phyloP scores from a whole-genome alignment of 2,888 invertebrate species.

The Chesias legatella region DNA sequence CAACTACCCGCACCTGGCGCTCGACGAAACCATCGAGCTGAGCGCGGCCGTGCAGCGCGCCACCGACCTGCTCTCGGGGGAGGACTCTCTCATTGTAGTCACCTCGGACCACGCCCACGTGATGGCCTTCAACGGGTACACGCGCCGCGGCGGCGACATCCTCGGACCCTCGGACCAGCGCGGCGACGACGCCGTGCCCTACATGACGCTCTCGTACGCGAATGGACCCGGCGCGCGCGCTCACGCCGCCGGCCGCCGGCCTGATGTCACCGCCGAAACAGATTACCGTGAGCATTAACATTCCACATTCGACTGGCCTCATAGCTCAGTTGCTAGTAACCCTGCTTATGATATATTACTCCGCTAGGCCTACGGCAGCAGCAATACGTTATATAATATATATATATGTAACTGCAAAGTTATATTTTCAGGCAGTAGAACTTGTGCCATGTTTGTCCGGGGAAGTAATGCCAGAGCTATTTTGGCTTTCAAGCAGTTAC shows the following conservation, averaged over 20 bases:
- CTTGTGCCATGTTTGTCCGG: too few species aligned
- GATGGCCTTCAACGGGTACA: conserved; percentile 85
- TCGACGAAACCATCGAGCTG: conserved; percentile 85
- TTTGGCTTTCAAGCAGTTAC: too few species aligned
- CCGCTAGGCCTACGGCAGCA: too few species aligned
- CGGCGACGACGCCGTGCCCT: conserved; percentile 69
- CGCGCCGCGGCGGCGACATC: conserved; percentile 65
- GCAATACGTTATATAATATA: too few species aligned
- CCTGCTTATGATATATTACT: too few species aligned
- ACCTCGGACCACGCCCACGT: conserved; percentile 89
- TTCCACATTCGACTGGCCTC: too few species aligned
- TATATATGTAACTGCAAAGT: too few species aligned
- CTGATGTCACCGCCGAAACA: conserved; percentile 58
- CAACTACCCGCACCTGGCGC: conserved; percentile 74
- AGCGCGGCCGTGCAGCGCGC: conserved; percentile 77
- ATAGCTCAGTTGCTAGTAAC: too few species aligned
- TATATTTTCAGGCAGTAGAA: too few species aligned
- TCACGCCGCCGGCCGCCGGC: conserved; percentile 78
- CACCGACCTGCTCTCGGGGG: conserved; percentile 52
- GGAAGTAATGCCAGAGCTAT: background rate
- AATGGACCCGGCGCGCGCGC: conserved; percentile 80
- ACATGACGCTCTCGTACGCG: conserved; percentile 79
- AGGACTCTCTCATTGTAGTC: conserved; percentile 86
- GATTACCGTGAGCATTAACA: conserved; percentile 42
- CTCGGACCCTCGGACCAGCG: conserved; percentile 56